Base-by-base conservation (phyloP, 2,113 vertebrate genomes). In the Picathartes gymnocephalus region DNA sequence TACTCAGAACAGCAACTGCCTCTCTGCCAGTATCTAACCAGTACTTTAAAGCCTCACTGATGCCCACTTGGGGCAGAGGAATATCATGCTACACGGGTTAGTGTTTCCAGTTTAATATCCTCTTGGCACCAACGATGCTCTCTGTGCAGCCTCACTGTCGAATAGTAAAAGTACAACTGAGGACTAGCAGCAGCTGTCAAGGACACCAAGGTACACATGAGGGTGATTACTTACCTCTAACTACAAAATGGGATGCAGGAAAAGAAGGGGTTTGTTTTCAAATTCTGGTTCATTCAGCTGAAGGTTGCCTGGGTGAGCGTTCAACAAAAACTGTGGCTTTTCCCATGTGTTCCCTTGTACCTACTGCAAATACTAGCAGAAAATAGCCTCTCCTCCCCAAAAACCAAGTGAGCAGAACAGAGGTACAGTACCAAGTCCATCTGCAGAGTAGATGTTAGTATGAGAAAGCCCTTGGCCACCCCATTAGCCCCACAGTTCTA, bases 391-490 rank as follows among this genome's bases (percentile, higher is more conserved):
- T 96, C 73, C 71, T 86, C 74, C 68, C 79, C 47, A 40, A 76
- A 92, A 89, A 54, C 5, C 42, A 77, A 82, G 61, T 10, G 27
- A 95, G 70, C 72, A 94, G 80, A 93, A 93, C 64, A 69, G 73
- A 97, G 94, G 88, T 79, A 51, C 81, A 15, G 92, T 94, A 98
- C 98, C 99, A 99, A 99, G 98, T 99, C 98, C 98, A 98, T 98
- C 97, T 97, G 97, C 97, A 97, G 96, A 98, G 98, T 99, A 99
- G 99, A 98, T 98, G 98, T 98, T 98, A 98, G 98, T 98, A 98
- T 97, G 97, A 97, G 94, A 97, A 97, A 98, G 97, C 97, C 95
- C 97, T 97, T 90, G 95, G 97, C 98, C 98, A 97, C 93, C 83
- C 93, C 94, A 92, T 90, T 45, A 89, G 95, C 94, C 98, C 98